phyloP scores from a whole-genome alignment of 2,888 invertebrate species.

The Drosophila prolongata region DNA sequence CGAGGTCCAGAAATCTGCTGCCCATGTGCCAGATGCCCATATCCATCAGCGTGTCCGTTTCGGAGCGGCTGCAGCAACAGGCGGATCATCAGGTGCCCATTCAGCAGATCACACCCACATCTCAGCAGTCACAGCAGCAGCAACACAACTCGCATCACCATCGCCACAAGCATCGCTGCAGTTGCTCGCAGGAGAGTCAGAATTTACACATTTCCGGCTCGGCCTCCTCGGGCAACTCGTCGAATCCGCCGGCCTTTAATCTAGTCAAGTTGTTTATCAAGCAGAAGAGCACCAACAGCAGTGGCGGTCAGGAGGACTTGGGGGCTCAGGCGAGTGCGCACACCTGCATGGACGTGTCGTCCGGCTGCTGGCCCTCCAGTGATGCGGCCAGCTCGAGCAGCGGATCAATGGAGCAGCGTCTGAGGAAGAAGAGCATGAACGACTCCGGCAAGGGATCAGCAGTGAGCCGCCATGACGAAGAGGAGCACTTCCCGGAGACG shows the following conservation, averaged over 20 bases:
- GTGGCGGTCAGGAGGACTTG: conserved; percentile 87
- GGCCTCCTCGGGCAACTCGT: conserved; percentile 84
- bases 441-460: conserved; percentile 85
- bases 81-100: conserved; percentile 44
- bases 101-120: conserved; percentile 47
- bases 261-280: conserved; percentile 95
- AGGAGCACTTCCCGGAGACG: conserved; percentile 57
- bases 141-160: conserved; percentile 55
- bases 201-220: conserved; percentile 81
- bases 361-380: conserved; percentile 90
- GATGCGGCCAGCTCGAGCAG: conserved; percentile 83
- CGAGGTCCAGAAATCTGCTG: conserved; percentile 82
- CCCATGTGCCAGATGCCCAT: conserved; percentile 85
- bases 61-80: conserved; percentile 72
- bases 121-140: conserved; percentile 51
- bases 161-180: conserved; percentile 76
- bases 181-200: conserved; percentile 72
- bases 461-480: conserved; percentile 84
- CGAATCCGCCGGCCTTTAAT: conserved; percentile 90
- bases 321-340: conserved; percentile 72
- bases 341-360: conserved; percentile 91
- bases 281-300: conserved; percentile 89
- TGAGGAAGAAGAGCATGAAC: conserved; percentile 84
- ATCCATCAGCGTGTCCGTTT: conserved; percentile 77
- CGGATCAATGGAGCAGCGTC: conserved; percentile 82